Evolutionary conservation across 2,113 vertebrate genomes (phyloP), one percentile per base, ranked within the genome.

Genomic region (Tricholaema leucomelas): DNA sequence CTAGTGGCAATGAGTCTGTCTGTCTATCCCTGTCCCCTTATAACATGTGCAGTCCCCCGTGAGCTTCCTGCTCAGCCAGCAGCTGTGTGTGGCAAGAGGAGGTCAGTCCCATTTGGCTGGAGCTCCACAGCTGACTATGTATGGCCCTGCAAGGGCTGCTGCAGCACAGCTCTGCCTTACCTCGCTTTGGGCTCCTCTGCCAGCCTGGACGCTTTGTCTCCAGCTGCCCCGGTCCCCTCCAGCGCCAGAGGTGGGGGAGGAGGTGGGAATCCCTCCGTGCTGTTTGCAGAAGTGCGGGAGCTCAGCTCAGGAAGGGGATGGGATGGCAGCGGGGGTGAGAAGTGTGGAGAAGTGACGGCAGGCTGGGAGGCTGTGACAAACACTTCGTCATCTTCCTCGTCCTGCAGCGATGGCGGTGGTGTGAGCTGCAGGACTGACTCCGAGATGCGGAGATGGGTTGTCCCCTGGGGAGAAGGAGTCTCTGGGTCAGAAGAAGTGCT

Each of bases 311-410:
- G 75, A 52, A 64, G 73, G 67, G 91, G 87, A 66, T 3, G 48
- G 33, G 94, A 87, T 1, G 96, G 95, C 3, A 90, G 94, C 1
- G 96, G 95, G 4, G 92, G 91, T 52, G 93, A 93, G 27, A 93
- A 91, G 40, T 56, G 20, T 2, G 93, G 82, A 38, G 77, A 75
- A 2, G 20, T 0, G 5, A 33, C 52, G 9, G 8, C 10, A 12
- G 91, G 70, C 8, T 84, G 56, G 16, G 91, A 83, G 23, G 97
- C 97, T 30, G 92, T 92, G 40, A 98, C 61, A 67, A 99, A 99
- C 88, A 99, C 99, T 5, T 99, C 98, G 0, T 99, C 98, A 0
- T 99, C 98, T 1, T 96, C 97, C 15, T 98, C 97, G 1, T 98
- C 97, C 6, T 96, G 98, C 70, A 74, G 94, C 10, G n/a, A n/a